A percentile compares a stretch with the other conserved stretches of the same genome.
phyloP scores from a whole-genome alignment of 2,888 invertebrate species.

The Rhopalosiphum nymphaeae region DNA sequence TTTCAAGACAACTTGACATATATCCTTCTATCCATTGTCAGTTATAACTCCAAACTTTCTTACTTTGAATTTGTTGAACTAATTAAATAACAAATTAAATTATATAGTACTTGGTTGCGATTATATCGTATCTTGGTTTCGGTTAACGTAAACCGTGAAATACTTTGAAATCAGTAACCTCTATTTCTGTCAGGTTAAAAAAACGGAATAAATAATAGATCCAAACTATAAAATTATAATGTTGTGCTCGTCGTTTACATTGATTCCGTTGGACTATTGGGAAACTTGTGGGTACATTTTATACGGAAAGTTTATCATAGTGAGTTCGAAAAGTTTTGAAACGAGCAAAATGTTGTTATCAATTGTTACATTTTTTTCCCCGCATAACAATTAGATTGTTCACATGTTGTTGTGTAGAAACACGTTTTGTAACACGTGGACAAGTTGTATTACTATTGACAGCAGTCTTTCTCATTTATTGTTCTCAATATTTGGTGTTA shows the following conservation, averaged over 20 bases:
- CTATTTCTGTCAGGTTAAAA: not conserved
- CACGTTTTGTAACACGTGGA: not conserved
- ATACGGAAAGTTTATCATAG: not conserved
- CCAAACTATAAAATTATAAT: not conserved
- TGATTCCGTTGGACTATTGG: not conserved
- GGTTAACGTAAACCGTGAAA: not conserved
- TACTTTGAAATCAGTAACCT: not conserved
- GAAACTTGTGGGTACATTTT: not conserved
- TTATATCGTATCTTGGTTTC: not conserved
- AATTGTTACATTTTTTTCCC: not conserved
- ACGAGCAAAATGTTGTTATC: not conserved
- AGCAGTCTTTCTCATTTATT: not conserved
- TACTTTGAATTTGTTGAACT: not conserved
- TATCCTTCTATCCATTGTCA: not conserved
- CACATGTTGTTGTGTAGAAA: not conserved
- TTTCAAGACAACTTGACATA: not conserved
- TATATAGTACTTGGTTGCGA: not conserved
- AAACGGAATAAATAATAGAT: not conserved
- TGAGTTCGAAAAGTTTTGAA: not conserved
- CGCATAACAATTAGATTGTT: not conserved
- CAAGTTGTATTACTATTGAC: not conserved
- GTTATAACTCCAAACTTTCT: not conserved
- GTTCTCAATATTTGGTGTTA: not conserved
- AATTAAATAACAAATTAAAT: not conserved
- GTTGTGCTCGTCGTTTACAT: not conserved